phyloP scores from a whole-genome alignment of 2,888 invertebrate genomes.

The Cacoxenus indagator region DNA sequence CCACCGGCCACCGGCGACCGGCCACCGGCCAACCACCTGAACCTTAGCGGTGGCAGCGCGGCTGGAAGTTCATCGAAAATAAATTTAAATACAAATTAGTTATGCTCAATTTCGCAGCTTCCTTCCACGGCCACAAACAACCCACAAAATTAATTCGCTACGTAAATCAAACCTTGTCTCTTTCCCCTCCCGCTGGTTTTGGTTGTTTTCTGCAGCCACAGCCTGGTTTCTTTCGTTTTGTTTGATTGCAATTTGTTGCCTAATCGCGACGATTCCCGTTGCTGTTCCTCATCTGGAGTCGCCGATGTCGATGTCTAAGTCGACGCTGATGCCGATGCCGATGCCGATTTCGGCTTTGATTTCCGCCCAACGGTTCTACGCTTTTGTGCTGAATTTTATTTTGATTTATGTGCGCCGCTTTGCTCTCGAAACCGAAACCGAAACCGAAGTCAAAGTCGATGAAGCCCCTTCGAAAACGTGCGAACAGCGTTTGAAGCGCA shows the following conservation, averaged over 20 bases:
- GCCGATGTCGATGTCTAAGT: background rate
- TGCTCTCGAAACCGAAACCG: too few relatives aligned
- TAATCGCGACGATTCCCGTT: conserved; percentile 29
- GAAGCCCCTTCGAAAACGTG: conserved; percentile 3
- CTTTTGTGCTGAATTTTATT: conserved; percentile 29
- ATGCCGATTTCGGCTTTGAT: background rate
- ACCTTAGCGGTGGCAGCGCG: conserved; percentile 8
- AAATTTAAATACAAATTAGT: conserved; percentile 50
- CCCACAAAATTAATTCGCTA: conserved; percentile 58
- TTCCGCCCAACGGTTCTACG: background rate
- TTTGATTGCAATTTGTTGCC: conserved; percentile 31
- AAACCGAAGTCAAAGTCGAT: background rate
- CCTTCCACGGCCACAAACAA: conserved; percentile 34
- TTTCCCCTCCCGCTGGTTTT: conserved; percentile 18
- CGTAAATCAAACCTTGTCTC: conserved; percentile 53
- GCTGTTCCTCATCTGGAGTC: background rate
- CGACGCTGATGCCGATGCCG: background rate
- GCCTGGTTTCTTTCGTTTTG: background rate
- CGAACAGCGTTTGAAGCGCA: conserved; percentile 15
- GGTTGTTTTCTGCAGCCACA: conserved; percentile 4
- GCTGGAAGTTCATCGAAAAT: conserved; percentile 44
- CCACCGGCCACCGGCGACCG: background rate
- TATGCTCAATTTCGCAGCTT: conserved; percentile 50
- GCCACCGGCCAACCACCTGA: too few relatives aligned
- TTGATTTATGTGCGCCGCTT: conserved; percentile 29